Evolutionary conservation across 2,888 invertebrate species (phyloP), one percentile per base, ranked within the genome.

Genomic region (Eurytoma adleriae): DNA sequence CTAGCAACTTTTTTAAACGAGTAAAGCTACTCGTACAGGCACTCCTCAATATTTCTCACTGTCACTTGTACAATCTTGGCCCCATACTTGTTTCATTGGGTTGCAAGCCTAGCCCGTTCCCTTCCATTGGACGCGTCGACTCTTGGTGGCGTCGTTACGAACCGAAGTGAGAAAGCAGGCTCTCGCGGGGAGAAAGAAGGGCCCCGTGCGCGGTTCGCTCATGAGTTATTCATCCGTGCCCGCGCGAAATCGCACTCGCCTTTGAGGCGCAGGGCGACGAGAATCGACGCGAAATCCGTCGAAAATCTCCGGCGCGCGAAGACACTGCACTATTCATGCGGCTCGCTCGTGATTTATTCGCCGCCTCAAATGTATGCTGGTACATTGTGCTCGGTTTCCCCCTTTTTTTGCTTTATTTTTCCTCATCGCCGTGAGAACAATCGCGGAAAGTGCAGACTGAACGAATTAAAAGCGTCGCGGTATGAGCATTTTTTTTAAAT

Each of bases 321-420:
- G 83, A 83, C 81, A 81, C 80, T 85, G 83, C 84, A 84, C 80
- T 84, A 85, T 84, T 84, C 84, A 84, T 84, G 74, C 27, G 4
- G 30, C 76, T 54, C 71, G n/a, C 66, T 79, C 70, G 52, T 81
- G 74, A 81, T 81, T 81, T 81, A 81, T 81, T 80, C 74, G 73
- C 14, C n/a, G n/a, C 13, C 12, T 10, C 27, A 27, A 80, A 76
- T 76, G 68, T 48, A 12, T 14, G 40, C 18, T 14, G 13, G 24
- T 27, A 61, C 59, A 24, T 64, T 56, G 18, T 3, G 12, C n/a
- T 18, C 54, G 56, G 40, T 48, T 24, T 74, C 24, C 56, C 13
- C 40, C 13, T 50, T 7, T 24, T 18, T 52, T 30, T 67, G n/a
- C 40, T 7, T 40, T 16, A 4, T 57, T 57, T 74, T 16, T 20